Conservation (phyloP, 2,888 invertebrate species). For the Eumerus sabulonum region DNA sequence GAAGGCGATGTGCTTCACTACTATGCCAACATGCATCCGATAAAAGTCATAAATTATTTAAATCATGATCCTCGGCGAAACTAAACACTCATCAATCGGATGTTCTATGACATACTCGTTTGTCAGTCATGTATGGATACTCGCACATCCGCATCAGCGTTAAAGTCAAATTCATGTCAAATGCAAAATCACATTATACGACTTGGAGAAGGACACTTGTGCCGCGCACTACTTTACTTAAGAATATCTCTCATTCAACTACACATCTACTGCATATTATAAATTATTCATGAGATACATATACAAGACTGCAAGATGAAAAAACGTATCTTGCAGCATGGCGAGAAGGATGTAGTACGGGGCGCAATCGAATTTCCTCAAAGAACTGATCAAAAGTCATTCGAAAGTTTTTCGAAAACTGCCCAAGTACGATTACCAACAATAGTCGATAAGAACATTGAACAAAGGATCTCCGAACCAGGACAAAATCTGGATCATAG, state of each 20-base stretch:
- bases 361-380: conserved; percentile 7
- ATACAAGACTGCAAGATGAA: conserved; percentile 26
- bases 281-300: conserved; percentile 59
- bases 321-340: background rate
- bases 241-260: conserved; percentile 2
- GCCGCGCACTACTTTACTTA: background rate
- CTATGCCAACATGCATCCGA: conserved; percentile 37
- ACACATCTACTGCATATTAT: conserved; percentile 48
- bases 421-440: too few species aligned
- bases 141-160: conserved; percentile 53
- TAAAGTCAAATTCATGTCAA: conserved; percentile 56
- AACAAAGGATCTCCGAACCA: conserved; percentile 6
- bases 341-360: background rate
- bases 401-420: conserved; percentile 31
- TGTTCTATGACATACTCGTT: conserved; percentile 19
- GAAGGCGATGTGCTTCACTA: conserved; percentile 22
- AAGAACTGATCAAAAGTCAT: conserved; percentile 57
- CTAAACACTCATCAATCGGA: conserved; percentile 42
- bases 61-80: conserved; percentile 48
- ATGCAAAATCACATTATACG: conserved; percentile 60
- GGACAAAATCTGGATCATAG: background rate
- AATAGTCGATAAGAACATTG: conserved; percentile 2
- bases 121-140: conserved; percentile 12
- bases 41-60: conserved; percentile 59
- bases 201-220: conserved; percentile 42